Evolutionary conservation across 2,888 invertebrate genomes (phyloP), one percentile per base, ranked within the genome.

Genomic region (Anaspis maculata): DNA sequence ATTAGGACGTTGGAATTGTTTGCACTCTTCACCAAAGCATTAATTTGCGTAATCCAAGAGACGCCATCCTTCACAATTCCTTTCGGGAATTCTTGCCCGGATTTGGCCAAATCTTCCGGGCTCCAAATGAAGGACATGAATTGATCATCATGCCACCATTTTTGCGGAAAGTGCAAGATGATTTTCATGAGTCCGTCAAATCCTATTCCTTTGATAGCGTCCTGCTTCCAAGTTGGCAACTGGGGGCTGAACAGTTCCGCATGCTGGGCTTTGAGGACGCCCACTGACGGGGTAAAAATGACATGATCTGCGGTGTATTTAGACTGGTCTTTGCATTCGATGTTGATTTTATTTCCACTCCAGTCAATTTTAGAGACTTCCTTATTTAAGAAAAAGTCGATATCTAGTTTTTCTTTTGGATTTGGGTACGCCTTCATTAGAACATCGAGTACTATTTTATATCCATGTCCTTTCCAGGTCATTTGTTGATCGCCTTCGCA

Each of bases 1-100:
- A 74, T 71, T 10, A 84, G 52, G 3, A 79, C 66, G 19, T 70
- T 68, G 0, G 76, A 72, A 48, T 79, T 75, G 31, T 45, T 44
- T 19, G 19, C 9, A 19, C 9, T 5, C 19, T 9, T 19, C 30
- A 29, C 34, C 2, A 27, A 25, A 9, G 47, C 25, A 7, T 15
- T 16, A n/a, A 48, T 25, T 4, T 16, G 13, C 5, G 41, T 43
- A 3, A 51, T 25, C 52, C 52, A 44, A 12, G 30, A 30, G 13
- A 30, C 26, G n/a, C 34, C 41, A 19, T 19, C 9, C 25, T 47
- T 42, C 25, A 29, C 35, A 5, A 51, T 49, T 16, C 50, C 54
- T 34, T 42, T 28, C 5, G 51, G 45, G 42, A 56, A 54, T 29
- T 48, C 40, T 10, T 39, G 15, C 26, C 56, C 36, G 38, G 49